A percentile compares a stretch with the other conserved stretches of the same genome.
Evolutionary conservation across 2,888 invertebrate genomes (phyloP).

Genomic region (Ceramica pisi): DNA sequence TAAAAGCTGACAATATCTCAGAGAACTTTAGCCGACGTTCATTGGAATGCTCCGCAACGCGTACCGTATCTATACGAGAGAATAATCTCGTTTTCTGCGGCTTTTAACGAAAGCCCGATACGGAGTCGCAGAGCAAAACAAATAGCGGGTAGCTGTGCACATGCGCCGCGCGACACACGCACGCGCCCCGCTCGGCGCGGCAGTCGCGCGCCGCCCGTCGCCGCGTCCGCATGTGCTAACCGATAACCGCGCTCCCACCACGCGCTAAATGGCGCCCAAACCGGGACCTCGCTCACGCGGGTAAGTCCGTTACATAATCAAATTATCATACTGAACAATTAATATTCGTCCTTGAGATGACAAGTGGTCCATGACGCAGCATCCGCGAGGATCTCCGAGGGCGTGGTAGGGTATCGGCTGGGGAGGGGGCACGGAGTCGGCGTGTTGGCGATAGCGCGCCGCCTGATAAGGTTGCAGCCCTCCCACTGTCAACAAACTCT

Average conservation of each 20-base stretch:
- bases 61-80: constrained; percentile 81
- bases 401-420: constrained; percentile 84
- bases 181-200: constrained; percentile 78
- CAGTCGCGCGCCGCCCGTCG: constrained; percentile 85
- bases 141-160: constrained; percentile 81
- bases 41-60: constrained; percentile 81
- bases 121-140: constrained; percentile 84
- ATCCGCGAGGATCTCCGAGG: constrained; percentile 79
- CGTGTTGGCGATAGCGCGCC: constrained; percentile 80
- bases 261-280: constrained; percentile 89
- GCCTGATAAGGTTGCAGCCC: constrained; percentile 85
- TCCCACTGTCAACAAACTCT: constrained; percentile 88
- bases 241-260: constrained; percentile 75
- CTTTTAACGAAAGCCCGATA: constrained; percentile 75
- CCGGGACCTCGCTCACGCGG: constrained; percentile 84
- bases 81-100: constrained; percentile 87
- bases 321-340: constrained; percentile 31
- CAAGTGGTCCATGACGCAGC: constrained; percentile 80
- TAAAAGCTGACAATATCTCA: constrained; percentile 77
- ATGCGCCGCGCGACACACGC: constrained; percentile 81
- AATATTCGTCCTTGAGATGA: constrained; percentile 38
- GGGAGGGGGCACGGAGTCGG: constrained; percentile 80
- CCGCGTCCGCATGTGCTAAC: constrained; percentile 77
- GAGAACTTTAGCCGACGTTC: constrained; percentile 75
- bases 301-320: constrained; percentile 81